Evolutionary conservation across 2,113 vertebrate genomes (phyloP), one percentile per base, ranked within the genome.

Genomic region (Dinomys branickii): DNA sequence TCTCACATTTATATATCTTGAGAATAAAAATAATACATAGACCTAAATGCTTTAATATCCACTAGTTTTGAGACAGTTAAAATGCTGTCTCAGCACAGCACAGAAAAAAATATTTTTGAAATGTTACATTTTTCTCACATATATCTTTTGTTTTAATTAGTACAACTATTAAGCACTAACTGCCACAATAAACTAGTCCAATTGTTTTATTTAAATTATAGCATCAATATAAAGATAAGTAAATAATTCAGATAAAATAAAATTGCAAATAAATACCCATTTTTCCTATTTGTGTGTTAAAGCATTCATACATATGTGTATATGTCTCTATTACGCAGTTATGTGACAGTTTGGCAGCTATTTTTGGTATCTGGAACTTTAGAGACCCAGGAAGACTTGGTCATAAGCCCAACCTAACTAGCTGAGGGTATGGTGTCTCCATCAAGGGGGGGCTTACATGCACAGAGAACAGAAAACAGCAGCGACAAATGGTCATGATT

Each of bases 401-500:
- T 41, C n/a, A 41, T 6, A 77, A 91, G 9, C 41, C 19, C n/a
- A 78, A 30, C 10, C 7, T 50, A 77, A 3, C 52, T 41, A 52
- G 59, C 2, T 10, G 22, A 28, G 28, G 38, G 33, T 35, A 1
- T 54, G 16, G 59, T 47, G 4, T 38, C 20, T 33, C 38, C 38
- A 50, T 58, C 35, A 63, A 71, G 47, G 20, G 11, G 52, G 41
- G 14, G 6, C 28, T 59, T 59, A 30, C 28, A 8, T 17, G 9
- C 9, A 30, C 1, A 17, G 16, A 50, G 30, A 5, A 47, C 11
- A 88, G 35, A 54, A 54, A 44, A 52, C 61, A 78, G 9, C 26
- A 22, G 7, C 17, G 38, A 10, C 9, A 44, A 28, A 58, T 1
- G 0, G 5, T 14, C n/a, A 58, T 17, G 24, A n/a, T n/a, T 12